Percentiles rank a stretch among this genome's conserved stretches.
Evolutionary conservation across 2,888 invertebrate genomes (phyloP).

Genomic region (Calliphora vomitoria): DNA sequence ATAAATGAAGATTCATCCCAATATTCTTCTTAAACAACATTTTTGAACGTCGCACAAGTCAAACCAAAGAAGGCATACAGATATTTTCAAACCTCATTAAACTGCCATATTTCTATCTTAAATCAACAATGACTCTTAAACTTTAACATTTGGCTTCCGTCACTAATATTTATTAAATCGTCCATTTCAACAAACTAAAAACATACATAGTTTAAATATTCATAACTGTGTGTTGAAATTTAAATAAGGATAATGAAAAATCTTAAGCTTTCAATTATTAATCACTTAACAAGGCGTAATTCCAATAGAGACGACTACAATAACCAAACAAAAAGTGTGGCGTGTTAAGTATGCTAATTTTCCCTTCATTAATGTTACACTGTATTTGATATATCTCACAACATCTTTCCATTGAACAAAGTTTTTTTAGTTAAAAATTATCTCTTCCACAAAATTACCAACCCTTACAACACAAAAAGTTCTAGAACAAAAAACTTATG

Average conservation of each 20-base stretch:
- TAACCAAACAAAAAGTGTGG: not conserved
- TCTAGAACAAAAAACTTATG: not conserved
- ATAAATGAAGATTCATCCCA: too few species aligned
- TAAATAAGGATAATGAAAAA: not conserved
- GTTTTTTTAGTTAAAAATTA: not conserved
- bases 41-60: too few species aligned
- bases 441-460: conserved; percentile 20
- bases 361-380: not conserved
- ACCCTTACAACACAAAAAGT: not conserved
- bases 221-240: not conserved
- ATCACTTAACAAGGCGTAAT: not conserved
- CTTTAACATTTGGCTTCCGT: not conserved
- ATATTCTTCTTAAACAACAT: too few species aligned
- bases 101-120: too few species aligned
- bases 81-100: too few species aligned
- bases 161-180: not conserved
- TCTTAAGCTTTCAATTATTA: conserved; percentile 12
- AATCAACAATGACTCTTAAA: too few species aligned
- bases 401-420: not conserved
- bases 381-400: not conserved
- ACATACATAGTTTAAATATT: not conserved
- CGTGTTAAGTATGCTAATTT: not conserved
- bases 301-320: not conserved
- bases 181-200: not conserved
- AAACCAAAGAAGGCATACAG: too few species aligned